Evolutionary conservation across 1,140 invertebrate species (phyloP), one percentile per base, ranked within the genome.

Genomic region (Aethina tumida): DNA sequence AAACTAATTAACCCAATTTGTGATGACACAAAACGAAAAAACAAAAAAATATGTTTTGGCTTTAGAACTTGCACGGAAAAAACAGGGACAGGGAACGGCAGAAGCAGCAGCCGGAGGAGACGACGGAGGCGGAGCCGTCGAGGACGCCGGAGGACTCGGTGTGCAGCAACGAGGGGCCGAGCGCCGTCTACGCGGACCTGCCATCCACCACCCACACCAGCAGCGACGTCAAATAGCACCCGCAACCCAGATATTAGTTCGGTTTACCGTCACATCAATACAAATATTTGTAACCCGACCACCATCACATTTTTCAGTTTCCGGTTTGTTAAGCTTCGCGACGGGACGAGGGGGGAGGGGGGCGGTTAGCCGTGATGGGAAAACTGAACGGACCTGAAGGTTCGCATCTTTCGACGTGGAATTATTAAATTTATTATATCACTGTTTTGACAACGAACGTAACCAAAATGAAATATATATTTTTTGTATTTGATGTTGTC

Each of bases 161-260:
- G 9, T 84, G 81, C 56, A 82, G 79, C 43, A 73, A 68, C 24
- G 81, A 84, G 60, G 81, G 79, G 2, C 77, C 81, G 20, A 73
- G 62, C 33, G 61, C 59, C 2, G 62, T 70, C 14, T 70, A 66
- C 38, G 60, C 62, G 26, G 68, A 69, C 42, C 56, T 68, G 22
- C 64, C 66, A 10, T 63, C 64, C 12, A 58, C 60, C 7, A 46
- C 43, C 24, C 57, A 59, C 33, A 60, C 56, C 32, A 41, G 29
- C 17, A 41, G 29, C 17, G 49, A 51, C 28, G 42, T 45, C 32
- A 48, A 47, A 44, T 43, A 47, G 37, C 29, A 19, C 27, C 20
- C 26, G 31, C 19, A 31, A 20, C 36, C 27, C 15, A 28, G 22
- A 24, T 24, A 6, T n/a, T 13, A 5, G 4, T 5, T 26, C 24